Evolutionary conservation across 2,888 invertebrate genomes (phyloP), one percentile per base, ranked within the genome.

Genomic region (Drosophila nr. perissopoda): DNA sequence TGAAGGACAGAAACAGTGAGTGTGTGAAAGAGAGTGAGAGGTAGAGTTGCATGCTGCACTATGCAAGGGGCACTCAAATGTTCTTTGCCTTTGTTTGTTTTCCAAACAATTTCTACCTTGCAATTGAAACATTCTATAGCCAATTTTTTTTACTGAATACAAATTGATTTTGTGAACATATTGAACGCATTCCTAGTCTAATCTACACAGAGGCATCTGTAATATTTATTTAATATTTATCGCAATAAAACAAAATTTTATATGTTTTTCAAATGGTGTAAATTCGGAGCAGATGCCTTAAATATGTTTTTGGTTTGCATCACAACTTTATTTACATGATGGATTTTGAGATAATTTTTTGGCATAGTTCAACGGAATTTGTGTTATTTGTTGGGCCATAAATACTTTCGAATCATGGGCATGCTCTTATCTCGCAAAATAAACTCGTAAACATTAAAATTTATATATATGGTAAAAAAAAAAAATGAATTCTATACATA

Each of bases 341-440:
- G n/a, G 33, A 48, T 64, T 21, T 33, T 29, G n/a, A 36, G 33
- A 40, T 56, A 4, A 31, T 62, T 21, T 29, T 31, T 36, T 33
- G n/a, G 16, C 38, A 46, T 29, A 18, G 25, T 10, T 49, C 16
- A 34, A 27, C 40, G 73, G 21, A 27, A 59, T 64, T 78, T 52
- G n/a, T 34, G 27, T 46, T 58, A 18, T 59, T 46, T 57, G 72
- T 56, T 25, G 65, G 21, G 40, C 62, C 40, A 46, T 36, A 62
- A 67, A 62, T 62, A 31, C 36, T 49, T 54, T 65, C 4, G 34
- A 31, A 51, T 25, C 16, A 33, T 68, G 74, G 51, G 61, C 58
- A 64, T 58, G 61, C 85, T 64, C 82, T 84, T 71, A 74, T 70
- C 68, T 64, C 49, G 67, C 53, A 67, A 81, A 76, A 81, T 42